Evolutionary conservation across 2,113 vertebrate genomes (phyloP), one percentile per base, ranked within the genome.

Genomic region (Sminthopsis crassicaudata): DNA sequence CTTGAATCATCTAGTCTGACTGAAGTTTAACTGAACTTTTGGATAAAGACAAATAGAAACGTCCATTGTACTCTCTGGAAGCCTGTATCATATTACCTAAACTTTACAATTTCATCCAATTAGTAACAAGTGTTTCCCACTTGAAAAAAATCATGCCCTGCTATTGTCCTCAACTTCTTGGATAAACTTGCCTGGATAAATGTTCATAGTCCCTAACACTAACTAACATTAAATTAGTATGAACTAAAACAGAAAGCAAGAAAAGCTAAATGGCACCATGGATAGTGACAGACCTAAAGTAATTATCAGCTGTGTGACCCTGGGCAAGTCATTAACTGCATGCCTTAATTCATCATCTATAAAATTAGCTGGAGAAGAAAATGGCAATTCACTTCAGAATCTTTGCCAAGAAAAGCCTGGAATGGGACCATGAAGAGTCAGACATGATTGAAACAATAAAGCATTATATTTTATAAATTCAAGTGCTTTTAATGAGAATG

Each of bases 71-170:
- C 53, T 91, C 90, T 93, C 48, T 91, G 46, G 53, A 96, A 91
- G 67, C 55, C 76, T 91, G 30, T n/a, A 2, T 55, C 19, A 90
- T 50, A 90, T 50, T 90, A 94, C 48, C 16, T 50, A 25, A 54
- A 76, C 25, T 76, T 90, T 51, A 94, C 54, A 67, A 67, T 93
- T 91, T 91, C 89, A 91, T 14, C 53, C 91, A 90, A 93, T 93
- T 94, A 67, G 25, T 36, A 67, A n/a, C n/a, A 57, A 57, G 30
- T 67, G 30, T 67, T 60, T 67, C 14, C 30, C 91, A 51, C 48
- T 54, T 50, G 89, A 89, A 46, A 46, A 46, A 50, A 55, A 95
- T 50, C 90, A 90, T 89, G 30, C 36, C 27, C 11, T 67, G 30
- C 30, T 5, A 36, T 36, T 67, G 60, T 36, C 60, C 10, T 67